Evolutionary conservation across 2,888 invertebrate species (phyloP).

Genomic region (Epirrhoe tristata): DNA sequence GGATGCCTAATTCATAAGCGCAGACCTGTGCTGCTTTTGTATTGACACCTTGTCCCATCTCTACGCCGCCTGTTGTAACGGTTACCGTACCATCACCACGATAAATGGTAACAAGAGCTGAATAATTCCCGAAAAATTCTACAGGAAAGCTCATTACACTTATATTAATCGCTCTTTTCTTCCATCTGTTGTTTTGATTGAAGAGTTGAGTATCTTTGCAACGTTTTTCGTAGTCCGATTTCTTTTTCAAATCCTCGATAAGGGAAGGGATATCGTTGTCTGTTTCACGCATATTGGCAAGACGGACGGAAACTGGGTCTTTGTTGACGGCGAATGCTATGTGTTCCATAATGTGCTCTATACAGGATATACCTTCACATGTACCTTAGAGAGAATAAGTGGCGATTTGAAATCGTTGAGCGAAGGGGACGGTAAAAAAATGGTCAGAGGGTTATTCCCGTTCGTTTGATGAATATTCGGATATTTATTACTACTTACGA

Average conservation of each 20-base stretch:
- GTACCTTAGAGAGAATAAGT: slow-evolving; percentile 65
- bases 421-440: background rate
- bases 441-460: too few species aligned
- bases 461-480: too few species aligned
- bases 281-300: slow-evolving; percentile 81
- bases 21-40: slow-evolving; percentile 92
- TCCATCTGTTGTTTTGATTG: slow-evolving; percentile 90
- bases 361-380: slow-evolving; percentile 84
- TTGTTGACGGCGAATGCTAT: slow-evolving; percentile 84
- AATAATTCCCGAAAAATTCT: slow-evolving; percentile 81
- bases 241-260: slow-evolving; percentile 81
- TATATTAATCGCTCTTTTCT: slow-evolving; percentile 88
- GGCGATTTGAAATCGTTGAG: background rate
- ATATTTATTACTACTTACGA: too few species aligned
- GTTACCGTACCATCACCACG: slow-evolving; percentile 89
- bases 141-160: slow-evolving; percentile 89
- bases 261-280: slow-evolving; percentile 79
- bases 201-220: slow-evolving; percentile 81
- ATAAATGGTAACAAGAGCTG: slow-evolving; percentile 87
- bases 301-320: slow-evolving; percentile 85
- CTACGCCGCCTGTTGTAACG: slow-evolving; percentile 88
- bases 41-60: slow-evolving; percentile 92
- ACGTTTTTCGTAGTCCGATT: slow-evolving; percentile 84
- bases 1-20: slow-evolving; percentile 89
- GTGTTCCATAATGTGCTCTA: slow-evolving; percentile 89